Evolutionary conservation across 1,140 invertebrate species (phyloP).

Genomic region (Tetramorium parvispinum): DNA sequence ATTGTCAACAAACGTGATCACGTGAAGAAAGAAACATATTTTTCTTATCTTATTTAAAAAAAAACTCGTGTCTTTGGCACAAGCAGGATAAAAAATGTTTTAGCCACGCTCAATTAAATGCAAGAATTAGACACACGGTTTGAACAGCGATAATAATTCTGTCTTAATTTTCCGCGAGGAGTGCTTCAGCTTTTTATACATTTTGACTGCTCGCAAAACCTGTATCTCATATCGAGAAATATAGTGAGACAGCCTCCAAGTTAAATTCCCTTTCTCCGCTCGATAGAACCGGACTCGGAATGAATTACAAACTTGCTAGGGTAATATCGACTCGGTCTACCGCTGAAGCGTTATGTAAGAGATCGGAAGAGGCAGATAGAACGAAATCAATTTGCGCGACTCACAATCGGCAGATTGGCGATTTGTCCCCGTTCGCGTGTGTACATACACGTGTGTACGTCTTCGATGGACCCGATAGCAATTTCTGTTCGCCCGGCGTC

Average conservation of each 20-base stretch:
- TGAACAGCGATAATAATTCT: neutral
- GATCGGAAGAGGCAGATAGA: slow-evolving; percentile 21
- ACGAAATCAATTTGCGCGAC: slow-evolving; percentile 26
- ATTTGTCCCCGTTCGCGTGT: neutral
- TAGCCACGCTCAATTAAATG: neutral
- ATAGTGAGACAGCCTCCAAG: neutral
- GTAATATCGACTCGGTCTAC: neutral
- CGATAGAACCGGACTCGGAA: neutral
- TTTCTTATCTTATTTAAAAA: neutral
- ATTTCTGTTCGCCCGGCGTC: neutral
- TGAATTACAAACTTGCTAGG: neutral
- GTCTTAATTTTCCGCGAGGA: neutral
- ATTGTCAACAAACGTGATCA: neutral
- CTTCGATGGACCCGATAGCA: slow-evolving; percentile 10
- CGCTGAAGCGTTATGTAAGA: slow-evolving; percentile 15
- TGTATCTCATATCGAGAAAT: neutral
- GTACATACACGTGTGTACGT: neutral
- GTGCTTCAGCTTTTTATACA: neutral
- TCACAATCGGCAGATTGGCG: slow-evolving; percentile 1
- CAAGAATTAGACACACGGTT: neutral
- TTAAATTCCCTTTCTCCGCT: slow-evolving; percentile 1
- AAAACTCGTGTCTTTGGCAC: neutral
- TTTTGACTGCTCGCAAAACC: neutral
- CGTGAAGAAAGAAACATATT: neutral
- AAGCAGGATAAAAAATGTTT: neutral